Percentiles rank a stretch among this genome's conserved stretches.
Evolutionary conservation across 2,797 vertebrate genomes (phyloP).

Genomic region (Sardinella longiceps): DNA sequence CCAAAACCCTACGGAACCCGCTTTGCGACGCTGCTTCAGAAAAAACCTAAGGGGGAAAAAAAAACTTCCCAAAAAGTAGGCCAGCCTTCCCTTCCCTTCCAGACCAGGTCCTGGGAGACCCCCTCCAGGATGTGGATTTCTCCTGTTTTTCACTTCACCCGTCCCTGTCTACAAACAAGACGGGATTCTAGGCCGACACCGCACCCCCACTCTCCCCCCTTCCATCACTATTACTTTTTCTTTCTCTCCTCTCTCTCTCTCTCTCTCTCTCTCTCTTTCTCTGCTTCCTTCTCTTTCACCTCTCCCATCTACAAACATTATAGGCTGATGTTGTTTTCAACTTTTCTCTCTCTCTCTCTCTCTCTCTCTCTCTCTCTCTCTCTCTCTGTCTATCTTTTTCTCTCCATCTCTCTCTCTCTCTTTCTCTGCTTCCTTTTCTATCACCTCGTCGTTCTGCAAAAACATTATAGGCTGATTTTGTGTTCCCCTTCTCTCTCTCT

Average conservation of each 20-base stretch:
- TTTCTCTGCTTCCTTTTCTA: not conserved
- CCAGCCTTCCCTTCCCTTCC: not conserved
- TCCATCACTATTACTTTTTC: no score
- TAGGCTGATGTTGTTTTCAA: no score
- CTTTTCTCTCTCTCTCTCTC: no score
- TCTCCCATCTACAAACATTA: no score
- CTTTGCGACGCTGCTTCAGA: not conserved
- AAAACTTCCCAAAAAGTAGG: conserved; percentile 14
- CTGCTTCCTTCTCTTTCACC: not conserved
- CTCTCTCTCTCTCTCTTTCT: not conserved
- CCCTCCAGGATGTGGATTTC: conserved; percentile 11
- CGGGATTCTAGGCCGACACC: not conserved
- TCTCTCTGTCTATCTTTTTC: no score
- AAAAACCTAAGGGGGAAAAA: not conserved
- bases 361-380: no score
- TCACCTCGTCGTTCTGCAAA: no score
- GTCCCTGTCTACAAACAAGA: not conserved
- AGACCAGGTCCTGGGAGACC: conserved; percentile 16
- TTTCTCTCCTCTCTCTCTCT: not conserved
- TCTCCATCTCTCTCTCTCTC: no score
- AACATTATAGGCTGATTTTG: no score
- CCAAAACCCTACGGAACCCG: not conserved
- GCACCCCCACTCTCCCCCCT: not conserved
- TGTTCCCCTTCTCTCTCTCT: not conserved
- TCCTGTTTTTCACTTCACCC: not conserved